phyloP scores from a whole-genome alignment of 2,113 vertebrate genomes.

The Arvicanthis niloticus region DNA sequence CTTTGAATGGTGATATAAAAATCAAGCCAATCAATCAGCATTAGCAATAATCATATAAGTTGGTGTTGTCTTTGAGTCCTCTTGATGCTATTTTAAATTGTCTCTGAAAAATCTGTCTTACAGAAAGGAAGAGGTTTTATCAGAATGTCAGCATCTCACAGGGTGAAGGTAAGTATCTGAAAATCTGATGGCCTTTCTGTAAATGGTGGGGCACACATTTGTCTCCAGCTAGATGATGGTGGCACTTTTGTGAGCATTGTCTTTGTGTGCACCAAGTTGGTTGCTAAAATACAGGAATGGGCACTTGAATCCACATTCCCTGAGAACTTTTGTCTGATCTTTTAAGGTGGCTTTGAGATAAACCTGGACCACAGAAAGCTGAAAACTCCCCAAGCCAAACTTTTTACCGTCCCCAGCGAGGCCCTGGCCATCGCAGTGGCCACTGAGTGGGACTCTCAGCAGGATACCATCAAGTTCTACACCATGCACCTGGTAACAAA shows the following conservation, averaged over 20 bases:
- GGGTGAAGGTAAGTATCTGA: conserved; percentile 92
- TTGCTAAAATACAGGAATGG: conserved; percentile 55
- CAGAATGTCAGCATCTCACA: conserved; percentile 96
- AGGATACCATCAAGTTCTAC: conserved; percentile 95
- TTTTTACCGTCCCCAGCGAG: conserved; percentile 95
- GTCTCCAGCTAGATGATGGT: neutral
- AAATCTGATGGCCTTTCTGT: conserved; percentile 40
- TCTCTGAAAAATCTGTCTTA: conserved; percentile 69
- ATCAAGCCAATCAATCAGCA: conserved; percentile 43
- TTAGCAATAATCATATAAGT: neutral
- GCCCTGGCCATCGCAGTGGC: conserved; percentile 96
- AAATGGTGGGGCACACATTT: conserved; percentile 40
- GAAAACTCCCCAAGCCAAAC: conserved; percentile 95
- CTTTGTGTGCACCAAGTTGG: conserved; percentile 54
- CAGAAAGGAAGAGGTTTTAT: conserved; percentile 96
- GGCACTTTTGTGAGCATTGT: neutral
- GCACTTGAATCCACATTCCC: conserved; percentile 75
- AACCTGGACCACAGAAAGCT: conserved; percentile 96
- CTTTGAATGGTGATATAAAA: conserved; percentile 49
- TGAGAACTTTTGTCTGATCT: conserved; percentile 84
- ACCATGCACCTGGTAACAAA: conserved; percentile 95
- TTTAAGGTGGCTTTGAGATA: conserved; percentile 95
- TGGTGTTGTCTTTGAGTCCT: neutral
- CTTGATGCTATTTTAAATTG: conserved; percentile 46
- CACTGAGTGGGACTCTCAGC: conserved; percentile 97